Conservation (phyloP, 2,113 vertebrate species). For the Dicaeum eximium region DNA sequence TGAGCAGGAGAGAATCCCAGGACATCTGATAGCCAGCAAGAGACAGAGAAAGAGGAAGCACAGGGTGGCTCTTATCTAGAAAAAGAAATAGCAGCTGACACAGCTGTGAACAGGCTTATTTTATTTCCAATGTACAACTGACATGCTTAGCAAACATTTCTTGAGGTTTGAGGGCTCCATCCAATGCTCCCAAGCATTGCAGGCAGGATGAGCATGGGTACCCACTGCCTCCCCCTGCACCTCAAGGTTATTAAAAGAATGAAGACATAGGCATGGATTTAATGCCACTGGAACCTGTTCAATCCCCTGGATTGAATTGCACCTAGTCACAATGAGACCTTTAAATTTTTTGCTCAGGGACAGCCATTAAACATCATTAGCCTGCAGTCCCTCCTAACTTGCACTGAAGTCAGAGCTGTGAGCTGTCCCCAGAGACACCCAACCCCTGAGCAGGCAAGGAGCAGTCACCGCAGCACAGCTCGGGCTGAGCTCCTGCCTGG, state of each 20-base stretch:
- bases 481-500: background rate
- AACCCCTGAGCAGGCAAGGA: background rate
- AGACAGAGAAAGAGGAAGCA: background rate
- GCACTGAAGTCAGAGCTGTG: background rate
- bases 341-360: background rate
- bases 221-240: background rate
- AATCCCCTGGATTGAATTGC: background rate
- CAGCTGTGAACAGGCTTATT: conserved; percentile 13
- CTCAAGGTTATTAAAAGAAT: background rate
- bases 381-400: background rate
- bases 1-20: background rate
- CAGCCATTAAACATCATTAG: background rate
- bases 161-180: background rate
- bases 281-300: background rate
- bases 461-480: background rate
- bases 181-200: background rate
- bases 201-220: background rate
- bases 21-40: background rate
- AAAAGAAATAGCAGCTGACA: conserved; percentile 23
- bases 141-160: conserved; percentile 20
- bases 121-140: background rate
- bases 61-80: background rate
- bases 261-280: background rate
- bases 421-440: background rate
- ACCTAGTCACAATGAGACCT: background rate